These are phyloP conservation scores for Gambelia wislizenii DNA, from an alignment of 2,797 vertebrate species.

Conservation along the genomic window DNA sequence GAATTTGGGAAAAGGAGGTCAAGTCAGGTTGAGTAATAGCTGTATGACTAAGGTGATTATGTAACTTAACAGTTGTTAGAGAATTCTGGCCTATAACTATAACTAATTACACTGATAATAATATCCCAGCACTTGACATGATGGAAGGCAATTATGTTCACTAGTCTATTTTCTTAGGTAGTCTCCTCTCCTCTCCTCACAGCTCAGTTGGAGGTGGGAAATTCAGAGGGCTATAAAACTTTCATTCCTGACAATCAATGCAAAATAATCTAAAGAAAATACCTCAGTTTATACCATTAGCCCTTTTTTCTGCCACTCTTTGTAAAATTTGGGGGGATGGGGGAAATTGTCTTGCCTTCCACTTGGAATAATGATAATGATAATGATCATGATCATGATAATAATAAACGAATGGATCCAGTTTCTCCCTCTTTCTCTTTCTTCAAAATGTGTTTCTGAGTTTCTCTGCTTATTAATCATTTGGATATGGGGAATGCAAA, in stretches of 20 bases:
- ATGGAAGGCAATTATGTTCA: no score
- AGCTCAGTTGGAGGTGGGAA: neutral
- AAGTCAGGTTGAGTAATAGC: no score
- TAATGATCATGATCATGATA: no score
- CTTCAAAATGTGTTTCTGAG: neutral
- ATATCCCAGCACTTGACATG: no score
- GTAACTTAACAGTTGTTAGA: no score
- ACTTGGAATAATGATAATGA: conserved; percentile 63
- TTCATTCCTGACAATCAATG: conserved; percentile 48
- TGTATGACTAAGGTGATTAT: no score
- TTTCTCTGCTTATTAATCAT: conserved; percentile 60
- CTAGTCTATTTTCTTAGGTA: neutral
- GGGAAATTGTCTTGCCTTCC: conserved; percentile 48
- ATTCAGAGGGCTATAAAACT: conserved; percentile 48
- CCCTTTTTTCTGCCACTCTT: conserved; percentile 56
- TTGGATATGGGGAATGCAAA: conserved; percentile 56
- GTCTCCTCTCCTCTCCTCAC: neutral
- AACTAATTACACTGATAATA: no score
- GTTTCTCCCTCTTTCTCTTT: conserved; percentile 43
- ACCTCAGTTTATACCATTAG: conserved; percentile 73
- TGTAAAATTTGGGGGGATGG: conserved; percentile 44
- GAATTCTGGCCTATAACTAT: no score
- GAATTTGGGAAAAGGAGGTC: no score
- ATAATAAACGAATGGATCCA: conserved; percentile 65
- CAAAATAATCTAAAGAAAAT: conserved; percentile 73